phyloP scores from a whole-genome alignment of 1,140 invertebrate genomes.

The Anastrepha obliqua region DNA sequence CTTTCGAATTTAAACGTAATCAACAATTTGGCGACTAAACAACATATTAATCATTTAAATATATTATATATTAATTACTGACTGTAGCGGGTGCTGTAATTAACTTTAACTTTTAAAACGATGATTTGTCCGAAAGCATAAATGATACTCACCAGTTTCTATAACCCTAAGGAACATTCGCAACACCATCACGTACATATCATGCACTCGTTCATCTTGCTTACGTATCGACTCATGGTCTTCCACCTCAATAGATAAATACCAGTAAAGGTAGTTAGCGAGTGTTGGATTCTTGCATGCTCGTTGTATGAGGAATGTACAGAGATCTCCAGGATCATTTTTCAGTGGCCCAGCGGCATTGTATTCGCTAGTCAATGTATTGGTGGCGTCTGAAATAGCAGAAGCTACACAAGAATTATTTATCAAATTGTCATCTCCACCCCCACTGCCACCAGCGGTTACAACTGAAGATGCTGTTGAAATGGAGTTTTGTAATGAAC shows the following conservation, averaged over 20 bases:
- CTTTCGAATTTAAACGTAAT: no score
- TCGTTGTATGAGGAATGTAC: slow-evolving; percentile 92
- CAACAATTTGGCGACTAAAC: no score
- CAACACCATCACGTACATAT: slow-evolving; percentile 94
- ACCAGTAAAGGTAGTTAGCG: slow-evolving; percentile 99
- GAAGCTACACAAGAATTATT: slow-evolving; percentile 61
- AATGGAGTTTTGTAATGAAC: neutral
- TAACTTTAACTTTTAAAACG: no score
- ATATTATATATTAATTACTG: no score
- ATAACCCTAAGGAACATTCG: slow-evolving; percentile 87
- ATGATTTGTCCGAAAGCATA: neutral
- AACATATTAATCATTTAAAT: no score
- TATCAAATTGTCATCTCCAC: slow-evolving; percentile 44
- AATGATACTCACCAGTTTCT: slow-evolving; percentile 70
- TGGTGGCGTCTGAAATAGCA: slow-evolving; percentile 70
- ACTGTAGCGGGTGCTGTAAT: no score
- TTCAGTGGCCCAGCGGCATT: slow-evolving; percentile 78
- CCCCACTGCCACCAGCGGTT: slow-evolving; percentile 40
- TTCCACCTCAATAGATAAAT: slow-evolving; percentile 94
- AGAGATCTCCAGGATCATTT: slow-evolving; percentile 83
- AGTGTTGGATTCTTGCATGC: slow-evolving; percentile 92
- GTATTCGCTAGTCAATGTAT: slow-evolving; percentile 76
- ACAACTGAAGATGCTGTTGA: slow-evolving; percentile 14
- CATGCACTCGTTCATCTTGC: slow-evolving; percentile 83
- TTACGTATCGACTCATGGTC: slow-evolving; percentile 82